Conservation (phyloP, 2,888 invertebrate genomes). For the Campoplex capitator region DNA sequence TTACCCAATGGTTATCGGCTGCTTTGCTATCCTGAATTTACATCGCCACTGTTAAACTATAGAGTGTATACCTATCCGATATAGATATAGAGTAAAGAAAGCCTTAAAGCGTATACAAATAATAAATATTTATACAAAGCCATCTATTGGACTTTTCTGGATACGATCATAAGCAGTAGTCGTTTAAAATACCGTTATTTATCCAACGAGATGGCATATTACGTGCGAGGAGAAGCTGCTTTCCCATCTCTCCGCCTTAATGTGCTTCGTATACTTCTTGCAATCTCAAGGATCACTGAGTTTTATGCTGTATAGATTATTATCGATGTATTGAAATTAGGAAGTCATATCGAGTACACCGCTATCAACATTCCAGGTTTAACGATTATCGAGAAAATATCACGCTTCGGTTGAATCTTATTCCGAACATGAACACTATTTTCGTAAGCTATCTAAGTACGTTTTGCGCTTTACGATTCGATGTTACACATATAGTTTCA, state of each 20-base stretch:
- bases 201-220: conserved; percentile 44
- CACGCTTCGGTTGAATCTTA: conserved; percentile 7
- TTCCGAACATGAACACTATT: neutral
- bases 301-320: conserved; percentile 39
- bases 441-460: neutral
- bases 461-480: conserved; percentile 31
- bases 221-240: conserved; percentile 31
- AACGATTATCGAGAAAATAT: conserved; percentile 44
- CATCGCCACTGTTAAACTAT: conserved; percentile 55
- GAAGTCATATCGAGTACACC: conserved; percentile 32
- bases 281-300: conserved; percentile 28
- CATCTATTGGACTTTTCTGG: conserved; percentile 22
- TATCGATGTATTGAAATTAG: conserved; percentile 60
- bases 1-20: conserved; percentile 54
- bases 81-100: neutral
- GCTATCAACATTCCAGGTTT: conserved; percentile 43
- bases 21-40: conserved; percentile 64
- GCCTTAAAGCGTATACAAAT: conserved; percentile 51
- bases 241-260: neutral
- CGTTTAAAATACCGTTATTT: conserved; percentile 57
- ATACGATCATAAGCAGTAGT: conserved; percentile 42
- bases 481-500: conserved; percentile 31
- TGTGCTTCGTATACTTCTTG: conserved; percentile 4
- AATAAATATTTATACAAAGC: conserved; percentile 72
- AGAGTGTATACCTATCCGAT: neutral